A percentile compares a stretch with the other conserved stretches of the same genome.
Conservation (phyloP, 1,140 invertebrate genomes). For the Zaprionus gabonicus region DNA sequence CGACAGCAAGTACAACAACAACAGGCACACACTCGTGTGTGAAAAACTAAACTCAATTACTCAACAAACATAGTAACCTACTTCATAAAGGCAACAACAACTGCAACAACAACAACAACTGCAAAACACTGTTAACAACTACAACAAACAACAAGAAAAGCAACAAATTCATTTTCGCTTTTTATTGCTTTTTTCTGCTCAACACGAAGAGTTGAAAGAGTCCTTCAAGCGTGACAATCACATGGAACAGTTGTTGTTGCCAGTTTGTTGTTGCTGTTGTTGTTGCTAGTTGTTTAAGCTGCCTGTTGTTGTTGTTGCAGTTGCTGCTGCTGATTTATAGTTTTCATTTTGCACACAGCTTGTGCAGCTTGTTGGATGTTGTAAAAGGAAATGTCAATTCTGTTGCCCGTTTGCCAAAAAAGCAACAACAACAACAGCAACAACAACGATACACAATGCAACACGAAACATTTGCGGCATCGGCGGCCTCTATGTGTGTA, state of each 20-base stretch:
- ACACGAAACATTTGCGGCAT: slow-evolving; percentile 53
- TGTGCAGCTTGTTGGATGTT: slow-evolving; percentile 72
- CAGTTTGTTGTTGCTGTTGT: slow-evolving; percentile 29
- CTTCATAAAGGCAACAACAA: slow-evolving; percentile 67
- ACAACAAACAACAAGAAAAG: slow-evolving; percentile 75
- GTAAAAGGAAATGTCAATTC: slow-evolving; percentile 83
- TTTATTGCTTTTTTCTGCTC: slow-evolving; percentile 59
- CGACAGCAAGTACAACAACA: slow-evolving; percentile 39
- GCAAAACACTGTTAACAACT: slow-evolving; percentile 72
- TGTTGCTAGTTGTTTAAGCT: slow-evolving; percentile 53
- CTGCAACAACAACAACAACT: slow-evolving; percentile 29
- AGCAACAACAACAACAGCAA: slow-evolving; percentile 31
- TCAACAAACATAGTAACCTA: slow-evolving; percentile 83
- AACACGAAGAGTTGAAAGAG: slow-evolving; percentile 43
- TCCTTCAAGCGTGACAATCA: slow-evolving; percentile 83
- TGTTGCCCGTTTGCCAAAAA: slow-evolving; percentile 77
- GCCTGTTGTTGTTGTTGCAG: slow-evolving; percentile 32
- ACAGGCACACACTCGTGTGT: slow-evolving; percentile 66
- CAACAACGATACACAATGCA: slow-evolving; percentile 31
- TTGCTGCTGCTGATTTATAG: slow-evolving; percentile 75
- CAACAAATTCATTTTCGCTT: slow-evolving; percentile 83
- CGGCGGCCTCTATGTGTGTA: slow-evolving; percentile 41
- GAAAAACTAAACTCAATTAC: slow-evolving; percentile 83
- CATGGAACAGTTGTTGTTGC: slow-evolving; percentile 64
- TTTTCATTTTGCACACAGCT: slow-evolving; percentile 79